phyloP scores from a whole-genome alignment of 2,113 vertebrate species.

The Pseudolaguvia tuberculata region DNA sequence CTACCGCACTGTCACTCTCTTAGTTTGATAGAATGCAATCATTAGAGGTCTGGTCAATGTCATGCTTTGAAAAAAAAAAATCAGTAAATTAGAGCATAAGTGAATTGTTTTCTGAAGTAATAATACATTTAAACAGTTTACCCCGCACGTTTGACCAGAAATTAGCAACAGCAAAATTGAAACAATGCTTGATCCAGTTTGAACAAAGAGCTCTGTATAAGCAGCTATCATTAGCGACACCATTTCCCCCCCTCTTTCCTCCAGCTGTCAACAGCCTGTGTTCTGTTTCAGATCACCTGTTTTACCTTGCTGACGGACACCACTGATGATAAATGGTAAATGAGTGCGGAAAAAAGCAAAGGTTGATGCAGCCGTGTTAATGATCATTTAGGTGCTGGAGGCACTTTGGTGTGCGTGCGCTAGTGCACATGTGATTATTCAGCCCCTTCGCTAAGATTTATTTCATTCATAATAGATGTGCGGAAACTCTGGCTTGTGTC shows the following conservation, averaged over 20 bases:
- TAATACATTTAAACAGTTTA: conserved; percentile 64
- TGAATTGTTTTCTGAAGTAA: conserved; percentile 71
- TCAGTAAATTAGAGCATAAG: conserved; percentile 68
- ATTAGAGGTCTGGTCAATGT: background rate
- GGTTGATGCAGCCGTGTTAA: conserved; percentile 47
- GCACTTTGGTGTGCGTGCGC: conserved; percentile 31
- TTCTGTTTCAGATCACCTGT: conserved; percentile 70
- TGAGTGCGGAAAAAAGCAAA: conserved; percentile 57
- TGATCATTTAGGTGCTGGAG: conserved; percentile 42
- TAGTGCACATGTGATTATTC: conserved; percentile 39
- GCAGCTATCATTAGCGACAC: conserved; percentile 61
- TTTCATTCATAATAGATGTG: conserved; percentile 74
- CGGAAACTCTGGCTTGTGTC: conserved; percentile 68
- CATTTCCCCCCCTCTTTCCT: conserved; percentile 14
- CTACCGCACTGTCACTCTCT: conserved; percentile 52
- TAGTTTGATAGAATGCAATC: conserved; percentile 59
- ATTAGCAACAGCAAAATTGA: conserved; percentile 72
- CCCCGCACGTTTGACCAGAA: conserved; percentile 66
- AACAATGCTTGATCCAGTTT: conserved; percentile 65
- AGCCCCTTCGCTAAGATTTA: conserved; percentile 60
- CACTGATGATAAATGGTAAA: conserved; percentile 63
- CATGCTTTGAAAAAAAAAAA: conserved; percentile 34
- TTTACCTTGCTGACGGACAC: conserved; percentile 59
- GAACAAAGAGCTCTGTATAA: conserved; percentile 70
- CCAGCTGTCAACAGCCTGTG: conserved; percentile 54